Evolutionary conservation across 2,797 vertebrate species (phyloP), one percentile per base, ranked within the genome.

Genomic region (Microctenopoma steveboyesi): DNA sequence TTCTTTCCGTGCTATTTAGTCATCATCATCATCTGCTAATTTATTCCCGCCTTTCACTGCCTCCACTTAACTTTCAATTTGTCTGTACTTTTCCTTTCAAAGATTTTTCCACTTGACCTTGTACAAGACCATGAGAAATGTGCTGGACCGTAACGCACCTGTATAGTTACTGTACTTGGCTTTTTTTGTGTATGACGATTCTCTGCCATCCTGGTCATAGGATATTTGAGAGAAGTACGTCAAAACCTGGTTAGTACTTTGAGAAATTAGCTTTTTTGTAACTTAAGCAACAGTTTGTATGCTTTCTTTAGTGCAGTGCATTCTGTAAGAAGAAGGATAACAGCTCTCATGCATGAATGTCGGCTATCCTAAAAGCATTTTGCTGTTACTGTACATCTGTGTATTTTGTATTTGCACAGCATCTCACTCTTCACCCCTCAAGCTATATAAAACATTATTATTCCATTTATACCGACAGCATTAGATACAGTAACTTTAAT

Each of bases 301-400:
- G 92, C 93, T 90, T 94, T 96, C 94, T 93, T 83, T 69, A 70
- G 93, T 94, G 94, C 79, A 86, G 92, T 94, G 61, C 13, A 54
- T 87, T 84, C 74, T 82, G 82, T 94, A 83, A 94, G 89, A 92
- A 91, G 86, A 88, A 94, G 83, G 93, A 88, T 91, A 92, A 91
- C 91, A 89, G 88, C 93, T 95, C 91, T 92, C 78, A 82, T 94
- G 95, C 95, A 96, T 95, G 95, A 95, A 95, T 95, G 94, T 95
- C 89, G 81, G 78, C 73, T 84, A 78, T 86, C 90, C 85, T 80
- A 42, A 75, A 52, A 79, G 84, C 71, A 81, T 90, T 90, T 60
- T 89, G 86, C 81, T 79, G 78, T 88, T 74, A 76, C 72, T 78
- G 72, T 88, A 76, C 59, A 79, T 69, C 64, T 84, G 83, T 84